Conservation (phyloP, 2,888 invertebrate species). For the Thecophora atra region DNA sequence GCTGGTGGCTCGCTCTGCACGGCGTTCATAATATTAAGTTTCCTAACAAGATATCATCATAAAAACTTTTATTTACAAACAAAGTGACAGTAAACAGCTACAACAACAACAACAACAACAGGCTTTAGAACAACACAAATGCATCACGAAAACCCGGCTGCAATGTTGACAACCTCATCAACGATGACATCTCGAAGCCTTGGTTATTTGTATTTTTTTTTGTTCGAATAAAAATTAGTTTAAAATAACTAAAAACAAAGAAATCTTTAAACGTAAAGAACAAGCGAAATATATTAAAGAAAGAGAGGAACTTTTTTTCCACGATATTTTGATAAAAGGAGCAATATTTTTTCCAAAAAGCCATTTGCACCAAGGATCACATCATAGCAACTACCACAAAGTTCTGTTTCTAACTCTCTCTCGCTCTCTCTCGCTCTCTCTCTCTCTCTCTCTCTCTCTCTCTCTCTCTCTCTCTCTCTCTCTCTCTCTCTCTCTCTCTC, state of each 20-base stretch:
- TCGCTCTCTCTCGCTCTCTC: too few species aligned
- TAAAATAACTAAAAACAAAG: neutral
- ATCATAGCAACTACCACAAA: too few species aligned
- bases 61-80: conserved; percentile 1
- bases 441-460: too few species aligned
- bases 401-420: too few species aligned
- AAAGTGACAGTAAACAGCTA: neutral
- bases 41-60: conserved; percentile 19
- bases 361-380: too few species aligned
- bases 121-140: neutral
- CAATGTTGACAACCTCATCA: neutral
- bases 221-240: neutral
- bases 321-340: too few species aligned
- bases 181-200: neutral
- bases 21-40: conserved; percentile 6
- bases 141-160: neutral
- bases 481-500: too few species aligned
- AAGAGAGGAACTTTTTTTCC: too few species aligned
- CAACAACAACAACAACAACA: neutral
- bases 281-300: too few species aligned
- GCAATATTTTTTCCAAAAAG: too few species aligned
- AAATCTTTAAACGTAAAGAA: too few species aligned
- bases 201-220: neutral
- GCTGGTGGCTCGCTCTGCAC: neutral
- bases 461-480: too few species aligned